These are phyloP conservation scores for Strix occidentalis DNA, from an alignment of 2,797 vertebrate genomes.

Conservation along the genomic window DNA sequence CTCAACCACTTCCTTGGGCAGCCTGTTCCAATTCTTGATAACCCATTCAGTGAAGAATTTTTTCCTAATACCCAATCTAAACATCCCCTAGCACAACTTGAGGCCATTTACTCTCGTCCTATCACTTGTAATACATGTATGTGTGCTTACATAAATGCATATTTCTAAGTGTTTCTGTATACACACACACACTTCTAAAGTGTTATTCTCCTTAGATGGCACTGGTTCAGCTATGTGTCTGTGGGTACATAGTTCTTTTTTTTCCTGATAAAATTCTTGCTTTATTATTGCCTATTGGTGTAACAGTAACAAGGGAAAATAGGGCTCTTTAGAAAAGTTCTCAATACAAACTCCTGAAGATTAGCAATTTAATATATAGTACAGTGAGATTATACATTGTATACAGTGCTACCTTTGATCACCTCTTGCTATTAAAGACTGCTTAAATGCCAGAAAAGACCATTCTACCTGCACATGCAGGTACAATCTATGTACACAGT, in stretches of 20 bases:
- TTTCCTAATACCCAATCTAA: background rate
- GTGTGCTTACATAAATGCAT: background rate
- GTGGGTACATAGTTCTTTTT: background rate
- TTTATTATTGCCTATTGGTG: background rate
- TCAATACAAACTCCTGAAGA: background rate
- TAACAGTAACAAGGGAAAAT: background rate
- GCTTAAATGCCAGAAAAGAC: background rate
- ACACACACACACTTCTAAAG: background rate
- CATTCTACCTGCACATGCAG: background rate
- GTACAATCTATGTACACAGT: background rate
- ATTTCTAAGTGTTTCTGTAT: background rate
- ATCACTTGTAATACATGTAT: background rate
- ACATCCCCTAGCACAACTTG: background rate
- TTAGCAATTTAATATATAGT: background rate
- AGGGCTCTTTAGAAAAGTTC: background rate
- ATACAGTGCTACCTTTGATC: background rate
- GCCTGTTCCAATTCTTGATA: background rate
- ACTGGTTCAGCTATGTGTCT: background rate
- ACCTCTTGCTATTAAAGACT: background rate
- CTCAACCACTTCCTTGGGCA: background rate
- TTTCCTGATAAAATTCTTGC: background rate
- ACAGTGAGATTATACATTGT: background rate
- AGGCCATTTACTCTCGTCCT: background rate
- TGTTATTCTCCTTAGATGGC: background rate
- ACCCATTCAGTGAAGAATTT: background rate